phyloP scores from a whole-genome alignment of 2,113 vertebrate species.

The Eulemur macaco region DNA sequence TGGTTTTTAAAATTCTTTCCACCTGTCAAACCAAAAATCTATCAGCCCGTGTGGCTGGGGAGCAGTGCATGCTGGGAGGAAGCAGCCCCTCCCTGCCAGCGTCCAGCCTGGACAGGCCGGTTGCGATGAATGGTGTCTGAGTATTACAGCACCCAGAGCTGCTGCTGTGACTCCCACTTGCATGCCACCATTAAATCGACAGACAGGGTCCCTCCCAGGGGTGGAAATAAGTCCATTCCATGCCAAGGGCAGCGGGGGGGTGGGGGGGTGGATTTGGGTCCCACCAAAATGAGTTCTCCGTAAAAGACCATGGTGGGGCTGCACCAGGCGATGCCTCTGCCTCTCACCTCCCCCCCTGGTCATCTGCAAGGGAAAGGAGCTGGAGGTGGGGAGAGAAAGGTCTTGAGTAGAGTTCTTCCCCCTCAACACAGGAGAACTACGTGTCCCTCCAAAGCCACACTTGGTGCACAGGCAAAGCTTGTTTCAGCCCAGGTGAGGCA shows the following conservation, averaged over 20 bases:
- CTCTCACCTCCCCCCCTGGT: not conserved
- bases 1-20: constrained; percentile 61
- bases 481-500: not conserved
- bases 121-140: not conserved
- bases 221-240: not conserved
- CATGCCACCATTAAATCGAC: not conserved
- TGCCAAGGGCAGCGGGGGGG: not conserved
- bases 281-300: not conserved
- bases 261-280: not conserved
- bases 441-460: not conserved
- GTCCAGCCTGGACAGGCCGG: not conserved
- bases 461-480: not conserved
- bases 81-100: not conserved
- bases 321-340: not conserved
- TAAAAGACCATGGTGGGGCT: not conserved
- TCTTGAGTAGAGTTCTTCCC: not conserved
- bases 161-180: not conserved
- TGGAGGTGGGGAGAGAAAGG: not conserved
- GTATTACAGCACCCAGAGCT: not conserved
- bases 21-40: constrained; percentile 80
- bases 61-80: constrained; percentile 43
- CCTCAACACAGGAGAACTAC: not conserved
- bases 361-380: not conserved
- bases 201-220: not conserved
- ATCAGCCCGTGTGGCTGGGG: not conserved